Conservation (phyloP, 1,140 invertebrate species). For the Plutomurus gul region DNA sequence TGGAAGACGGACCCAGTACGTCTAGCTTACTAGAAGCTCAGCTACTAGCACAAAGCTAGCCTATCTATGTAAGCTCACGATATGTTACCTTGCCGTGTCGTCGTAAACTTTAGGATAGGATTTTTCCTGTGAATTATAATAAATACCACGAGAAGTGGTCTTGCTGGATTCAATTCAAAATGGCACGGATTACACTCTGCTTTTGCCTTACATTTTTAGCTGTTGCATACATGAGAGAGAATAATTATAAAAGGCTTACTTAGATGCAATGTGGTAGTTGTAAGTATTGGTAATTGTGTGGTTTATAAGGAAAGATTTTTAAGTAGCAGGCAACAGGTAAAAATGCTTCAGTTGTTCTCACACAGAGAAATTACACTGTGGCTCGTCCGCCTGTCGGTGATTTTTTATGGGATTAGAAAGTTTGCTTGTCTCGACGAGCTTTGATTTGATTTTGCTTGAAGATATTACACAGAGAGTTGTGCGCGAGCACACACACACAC, state of each 20-base stretch:
- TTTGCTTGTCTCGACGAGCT: constrained; percentile 11
- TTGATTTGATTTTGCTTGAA: background rate
- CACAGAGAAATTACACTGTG: background rate
- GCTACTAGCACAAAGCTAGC: no score
- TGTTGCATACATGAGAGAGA: background rate
- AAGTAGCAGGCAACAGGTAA: background rate
- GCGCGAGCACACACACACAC: background rate
- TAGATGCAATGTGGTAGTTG: background rate
- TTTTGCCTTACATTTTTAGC: constrained; percentile 25
- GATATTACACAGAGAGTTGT: background rate
- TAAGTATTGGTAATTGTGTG: background rate
- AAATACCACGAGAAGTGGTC: constrained; percentile 4
- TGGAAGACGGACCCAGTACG: constrained; percentile 10
- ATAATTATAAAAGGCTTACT: background rate
- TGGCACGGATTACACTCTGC: constrained; percentile 4
- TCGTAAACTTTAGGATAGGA: background rate
- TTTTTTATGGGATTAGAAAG: constrained; percentile 35
- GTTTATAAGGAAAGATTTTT: background rate
- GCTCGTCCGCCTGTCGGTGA: constrained; percentile 16
- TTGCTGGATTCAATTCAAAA: constrained; percentile 22
- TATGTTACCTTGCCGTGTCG: background rate
- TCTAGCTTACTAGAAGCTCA: background rate
- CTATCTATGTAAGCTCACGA: background rate
- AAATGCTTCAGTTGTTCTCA: constrained; percentile 14
- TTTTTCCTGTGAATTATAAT: background rate